Evolutionary conservation across 2,888 invertebrate species (phyloP), one percentile per base, ranked within the genome.

Genomic region (Holacanthella duospinosa): DNA sequence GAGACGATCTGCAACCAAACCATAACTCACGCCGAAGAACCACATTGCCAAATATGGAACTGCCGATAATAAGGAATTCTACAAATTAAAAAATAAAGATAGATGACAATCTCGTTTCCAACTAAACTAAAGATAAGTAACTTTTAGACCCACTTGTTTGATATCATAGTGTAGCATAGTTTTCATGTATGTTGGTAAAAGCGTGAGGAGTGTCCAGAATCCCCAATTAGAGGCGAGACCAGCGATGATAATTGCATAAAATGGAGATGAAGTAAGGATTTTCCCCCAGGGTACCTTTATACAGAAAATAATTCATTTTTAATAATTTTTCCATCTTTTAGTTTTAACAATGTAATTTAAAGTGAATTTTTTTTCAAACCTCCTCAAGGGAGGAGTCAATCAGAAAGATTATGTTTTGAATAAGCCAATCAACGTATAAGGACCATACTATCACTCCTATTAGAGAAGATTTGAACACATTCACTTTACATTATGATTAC

Each of bases 191-290:
- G 88, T 86, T 9, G 89, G 89, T 66, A 89, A 76, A 75, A 89
- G 89, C 0, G 88, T 89, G 4, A 89, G 80, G 74, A 87, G 86
- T 61, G 89, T 89, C 78, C 89, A 89, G 79, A 89, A 89, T 25
- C 88, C 86, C 89, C 89, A 90, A 0, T 87, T 82, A 74, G 88
- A 86, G 24, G 89, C 89, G 71, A 88, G 88, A 68, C 88, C 88
- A 0, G 89, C 88, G 56, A 89, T 81, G 16, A 89, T 79, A 67
- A 89, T 89, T 6, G 89, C 89, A 89, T 89, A 89, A 67, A 90
- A 78, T 0, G 90, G 89, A 12, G 86, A 77, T 59, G 88, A 88
- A 0, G 83, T 86, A 25, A 87, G 75, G 74, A 90, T 83, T 64
- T 84, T 82, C 61, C 78, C 71, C 89, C 89, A 90, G 0, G 90